A percentile compares a stretch with the other conserved stretches of the same genome.
These are phyloP conservation scores for Denticeps clupeoides DNA, from an alignment of 2,797 vertebrate genomes.

Conservation along the genomic window DNA sequence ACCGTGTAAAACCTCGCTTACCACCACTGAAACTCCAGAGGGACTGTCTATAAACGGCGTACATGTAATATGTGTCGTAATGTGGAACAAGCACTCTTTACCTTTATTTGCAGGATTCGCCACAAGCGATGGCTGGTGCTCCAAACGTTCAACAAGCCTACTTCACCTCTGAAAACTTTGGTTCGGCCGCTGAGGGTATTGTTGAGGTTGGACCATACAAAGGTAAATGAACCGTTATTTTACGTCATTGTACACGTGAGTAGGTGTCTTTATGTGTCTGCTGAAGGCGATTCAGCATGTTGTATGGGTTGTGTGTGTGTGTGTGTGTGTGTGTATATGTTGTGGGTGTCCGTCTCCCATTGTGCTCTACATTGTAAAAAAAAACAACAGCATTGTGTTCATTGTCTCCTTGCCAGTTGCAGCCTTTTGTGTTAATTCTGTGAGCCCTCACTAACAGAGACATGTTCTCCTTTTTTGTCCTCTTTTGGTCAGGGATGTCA, in stretches of 20 bases:
- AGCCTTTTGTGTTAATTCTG: background rate
- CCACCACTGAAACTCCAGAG: too few relatives aligned
- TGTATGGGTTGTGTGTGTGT: too few relatives aligned
- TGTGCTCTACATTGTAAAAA: background rate
- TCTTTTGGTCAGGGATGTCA: background rate
- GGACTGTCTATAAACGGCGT: too few relatives aligned
- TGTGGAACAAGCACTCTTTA: background rate
- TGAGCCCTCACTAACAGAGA: background rate
- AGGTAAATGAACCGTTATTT: conserved; percentile 46
- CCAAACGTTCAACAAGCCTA: conserved; percentile 73
- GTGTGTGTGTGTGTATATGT: too few relatives aligned
- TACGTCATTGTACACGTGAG: too few relatives aligned
- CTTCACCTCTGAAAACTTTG: conserved; percentile 66
- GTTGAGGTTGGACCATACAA: conserved; percentile 68
- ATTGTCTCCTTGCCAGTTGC: background rate
- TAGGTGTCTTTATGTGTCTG: too few relatives aligned
- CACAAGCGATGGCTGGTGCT: conserved; percentile 54
- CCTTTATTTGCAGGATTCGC: conserved; percentile 62
- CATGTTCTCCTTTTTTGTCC: background rate
- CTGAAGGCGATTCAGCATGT: too few relatives aligned
- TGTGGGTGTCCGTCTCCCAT: too few relatives aligned
- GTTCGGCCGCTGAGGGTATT: conserved; percentile 70
- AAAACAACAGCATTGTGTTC: background rate
- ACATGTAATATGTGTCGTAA: too few relatives aligned
- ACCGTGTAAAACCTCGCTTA: too few relatives aligned